Base-by-base conservation (phyloP, 1,140 invertebrate genomes). In the Hydropsyche tenuis region DNA sequence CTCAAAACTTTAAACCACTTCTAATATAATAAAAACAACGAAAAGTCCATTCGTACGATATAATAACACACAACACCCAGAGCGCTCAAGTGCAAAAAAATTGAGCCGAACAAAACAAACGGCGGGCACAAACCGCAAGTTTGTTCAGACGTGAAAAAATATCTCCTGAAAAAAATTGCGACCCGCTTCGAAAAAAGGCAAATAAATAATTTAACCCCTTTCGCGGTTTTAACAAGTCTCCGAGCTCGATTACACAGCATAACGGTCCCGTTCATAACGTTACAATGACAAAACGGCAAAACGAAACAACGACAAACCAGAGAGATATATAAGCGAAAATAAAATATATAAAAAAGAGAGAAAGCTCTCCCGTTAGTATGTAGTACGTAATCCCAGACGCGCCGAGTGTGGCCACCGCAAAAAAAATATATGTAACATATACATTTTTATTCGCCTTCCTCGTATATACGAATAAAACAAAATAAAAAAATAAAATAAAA, bases 141-240 rank as follows among this genome's bases (percentile, higher is more conserved):
- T 68, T 48, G 23, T 46, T 27, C 65, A 42, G 20, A 65, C 16
- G 63, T n/a, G 63, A 42, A 63, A 65, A 65, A 65, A 63, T 37
- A 37, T 3, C 30, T 37, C 30, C 30, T 9, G 46, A n/a, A 63
- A 63, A 63, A 65, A 42, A 65, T 43, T n/a, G n/a, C 7, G 30
- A 43, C 30, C 20, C 30, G 14, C 30, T 30, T 45, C 65, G 7
- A 42, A 68, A 68, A 46, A 48, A 68, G 30, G 42, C 63, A 65
- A 60, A 60, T 60, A 60, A 60, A 48, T 68, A 48, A 68, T 68
- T 48, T 68, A 43, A 68, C 65, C 65, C 65, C 43, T 68, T 60
- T 48, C 23, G 65, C 65, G 65, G 45, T 68, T 68, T 68, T 68
- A 68, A 68, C 65, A 68, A 48, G 65, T 68, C 65, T 68, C 65